Evolutionary conservation across 2,113 vertebrate species (phyloP).

Genomic region (Chaenocephalus aceratus): DNA sequence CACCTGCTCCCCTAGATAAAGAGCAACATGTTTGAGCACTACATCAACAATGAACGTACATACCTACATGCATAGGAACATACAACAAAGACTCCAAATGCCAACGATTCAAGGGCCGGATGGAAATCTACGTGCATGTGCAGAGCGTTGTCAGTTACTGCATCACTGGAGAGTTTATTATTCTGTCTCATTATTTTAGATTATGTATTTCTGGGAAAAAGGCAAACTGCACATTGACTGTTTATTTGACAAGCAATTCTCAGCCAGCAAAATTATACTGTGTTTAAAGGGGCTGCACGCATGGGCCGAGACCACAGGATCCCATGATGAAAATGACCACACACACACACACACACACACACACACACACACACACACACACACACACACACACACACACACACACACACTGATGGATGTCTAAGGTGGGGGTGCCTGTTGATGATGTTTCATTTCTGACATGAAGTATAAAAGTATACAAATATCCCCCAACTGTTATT

Average conservation of each 20-base stretch:
- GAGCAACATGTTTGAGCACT: neutral
- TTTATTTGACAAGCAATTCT: constrained; percentile 79
- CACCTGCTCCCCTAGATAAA: constrained; percentile 13
- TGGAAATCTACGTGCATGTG: constrained; percentile 17
- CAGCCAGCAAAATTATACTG: constrained; percentile 69
- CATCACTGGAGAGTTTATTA: constrained; percentile 62
- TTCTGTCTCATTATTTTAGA: constrained; percentile 63
- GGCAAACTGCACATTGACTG: constrained; percentile 60
- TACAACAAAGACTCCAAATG: neutral
- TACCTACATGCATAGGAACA: constrained; percentile 6
- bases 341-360: constrained; percentile 38
- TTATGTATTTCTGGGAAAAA: constrained; percentile 72
- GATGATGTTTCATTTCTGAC: constrained; percentile 18
- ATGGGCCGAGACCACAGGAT: constrained; percentile 48
- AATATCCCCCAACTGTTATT: neutral
- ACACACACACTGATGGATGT: constrained; percentile 22
- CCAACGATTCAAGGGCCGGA: neutral
- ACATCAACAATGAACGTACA: neutral
- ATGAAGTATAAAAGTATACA: neutral
- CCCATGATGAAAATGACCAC: constrained; percentile 58
- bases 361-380: constrained; percentile 37
- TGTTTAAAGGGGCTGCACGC: constrained; percentile 65
- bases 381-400: constrained; percentile 19
- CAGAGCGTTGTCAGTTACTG: constrained; percentile 39
- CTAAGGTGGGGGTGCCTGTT: constrained; percentile 12